A percentile compares a stretch with the other conserved stretches of the same genome.
These are phyloP conservation scores for Chironomus riparius DNA, from an alignment of 2,888 invertebrate genomes.

Conservation along the genomic window DNA sequence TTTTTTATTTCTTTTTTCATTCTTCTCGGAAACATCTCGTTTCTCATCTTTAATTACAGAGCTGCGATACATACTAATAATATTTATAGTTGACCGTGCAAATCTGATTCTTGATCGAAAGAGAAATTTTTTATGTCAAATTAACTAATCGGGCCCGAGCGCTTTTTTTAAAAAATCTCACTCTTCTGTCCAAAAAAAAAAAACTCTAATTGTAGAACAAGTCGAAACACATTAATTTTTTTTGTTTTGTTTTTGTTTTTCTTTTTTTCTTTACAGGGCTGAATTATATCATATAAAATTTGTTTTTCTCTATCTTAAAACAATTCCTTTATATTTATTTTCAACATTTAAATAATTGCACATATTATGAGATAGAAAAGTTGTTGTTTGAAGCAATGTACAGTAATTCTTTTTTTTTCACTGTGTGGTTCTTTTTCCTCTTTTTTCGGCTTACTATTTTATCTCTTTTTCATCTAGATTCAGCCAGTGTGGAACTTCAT, in stretches of 20 bases:
- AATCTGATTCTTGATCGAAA: not conserved
- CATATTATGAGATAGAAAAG: not conserved
- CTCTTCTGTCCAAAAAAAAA: not conserved
- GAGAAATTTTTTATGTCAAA: not conserved
- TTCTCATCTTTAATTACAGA: not conserved
- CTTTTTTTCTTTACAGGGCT: conserved; percentile 17
- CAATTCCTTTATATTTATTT: not conserved
- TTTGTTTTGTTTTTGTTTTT: conserved; percentile 23
- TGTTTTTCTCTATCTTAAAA: not conserved
- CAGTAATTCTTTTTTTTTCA: too few species aligned
- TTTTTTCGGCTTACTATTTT: not conserved
- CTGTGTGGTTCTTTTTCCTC: not conserved
- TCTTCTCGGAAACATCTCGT: not conserved
- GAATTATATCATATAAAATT: not conserved
- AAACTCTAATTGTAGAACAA: conserved; percentile 7
- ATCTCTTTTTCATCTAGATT: not conserved
- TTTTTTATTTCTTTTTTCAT: conserved; percentile 21
- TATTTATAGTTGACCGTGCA: not conserved
- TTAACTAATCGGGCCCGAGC: not conserved
- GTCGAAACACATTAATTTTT: conserved; percentile 22
- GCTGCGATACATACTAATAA: not conserved
- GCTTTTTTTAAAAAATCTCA: not conserved
- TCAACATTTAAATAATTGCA: not conserved
- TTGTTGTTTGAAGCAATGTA: not conserved
- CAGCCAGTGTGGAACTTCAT: too few species aligned